These are phyloP conservation scores for Nomada lathburiana DNA, from an alignment of 2,888 invertebrate genomes.

Conservation along the genomic window DNA sequence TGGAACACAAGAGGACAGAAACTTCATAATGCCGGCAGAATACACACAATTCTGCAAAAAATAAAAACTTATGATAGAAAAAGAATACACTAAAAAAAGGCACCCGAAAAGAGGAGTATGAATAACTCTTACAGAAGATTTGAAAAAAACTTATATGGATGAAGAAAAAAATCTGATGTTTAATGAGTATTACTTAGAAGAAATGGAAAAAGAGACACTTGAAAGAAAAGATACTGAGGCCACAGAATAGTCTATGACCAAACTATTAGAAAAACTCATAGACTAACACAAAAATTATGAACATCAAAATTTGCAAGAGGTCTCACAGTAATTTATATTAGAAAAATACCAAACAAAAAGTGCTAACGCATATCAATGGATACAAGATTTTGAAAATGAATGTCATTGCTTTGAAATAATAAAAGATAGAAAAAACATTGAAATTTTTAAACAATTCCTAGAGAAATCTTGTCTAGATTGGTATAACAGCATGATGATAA, in stretches of 20 bases:
- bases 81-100: conserved; percentile 17
- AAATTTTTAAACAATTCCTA: conserved; percentile 6
- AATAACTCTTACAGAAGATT: conserved; percentile 21
- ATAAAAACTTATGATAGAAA: conserved; percentile 7
- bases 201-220: conserved; percentile 4
- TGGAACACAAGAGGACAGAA: too few species aligned
- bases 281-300: background rate
- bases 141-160: conserved; percentile 8
- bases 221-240: background rate
- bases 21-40: conserved; percentile 17
- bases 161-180: conserved; percentile 19
- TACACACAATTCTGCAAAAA: conserved; percentile 16
- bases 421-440: background rate
- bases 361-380: background rate
- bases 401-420: background rate
- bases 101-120: conserved; percentile 20
- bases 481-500: background rate
- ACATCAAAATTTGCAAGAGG: background rate
- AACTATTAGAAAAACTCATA: too few species aligned
- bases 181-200: conserved; percentile 16
- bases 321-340: background rate
- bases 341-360: background rate
- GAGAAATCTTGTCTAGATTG: background rate
- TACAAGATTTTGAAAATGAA: background rate
- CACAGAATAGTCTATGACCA: too few species aligned